Percentiles rank a stretch among this genome's conserved stretches.
These are phyloP conservation scores for Drosophila subpulchrella DNA, from an alignment of 1,140 invertebrate species.

Conservation along the genomic window DNA sequence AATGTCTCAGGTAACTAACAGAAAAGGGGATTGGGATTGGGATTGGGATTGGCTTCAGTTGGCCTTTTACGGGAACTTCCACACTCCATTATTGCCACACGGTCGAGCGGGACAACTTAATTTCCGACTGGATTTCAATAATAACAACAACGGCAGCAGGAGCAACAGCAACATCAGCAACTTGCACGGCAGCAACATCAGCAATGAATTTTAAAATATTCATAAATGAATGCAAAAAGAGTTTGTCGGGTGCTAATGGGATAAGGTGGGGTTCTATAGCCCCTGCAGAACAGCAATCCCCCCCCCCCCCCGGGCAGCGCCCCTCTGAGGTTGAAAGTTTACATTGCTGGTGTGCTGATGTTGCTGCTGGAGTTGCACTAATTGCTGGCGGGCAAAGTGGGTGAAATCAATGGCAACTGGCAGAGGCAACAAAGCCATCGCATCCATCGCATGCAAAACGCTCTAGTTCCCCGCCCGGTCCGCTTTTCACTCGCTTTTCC, in stretches of 20 bases:
- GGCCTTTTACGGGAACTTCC: background rate
- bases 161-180: background rate
- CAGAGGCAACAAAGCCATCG: constrained; percentile 30
- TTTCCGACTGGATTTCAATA: constrained; percentile 79
- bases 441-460: constrained; percentile 47
- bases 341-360: constrained; percentile 29
- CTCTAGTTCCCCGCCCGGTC: background rate
- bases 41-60: background rate
- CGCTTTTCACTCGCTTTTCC: constrained; percentile 1
- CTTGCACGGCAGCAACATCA: constrained; percentile 27
- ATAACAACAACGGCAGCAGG: constrained; percentile 39
- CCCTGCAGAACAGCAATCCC: background rate
- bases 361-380: constrained; percentile 59
- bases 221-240: constrained; percentile 69
- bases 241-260: constrained; percentile 44
- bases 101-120: constrained; percentile 74
- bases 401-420: constrained; percentile 65
- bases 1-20: constrained; percentile 66
- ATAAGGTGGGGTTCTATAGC: constrained; percentile 13
- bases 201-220: constrained; percentile 80
- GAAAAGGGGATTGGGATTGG: background rate
- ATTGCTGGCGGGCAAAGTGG: constrained; percentile 67
- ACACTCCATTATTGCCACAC: constrained; percentile 47
- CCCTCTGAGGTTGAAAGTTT: constrained; percentile 52
- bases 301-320: background rate